Evolutionary conservation across 2,113 vertebrate genomes (phyloP).

Genomic region (Symphodus melops): DNA sequence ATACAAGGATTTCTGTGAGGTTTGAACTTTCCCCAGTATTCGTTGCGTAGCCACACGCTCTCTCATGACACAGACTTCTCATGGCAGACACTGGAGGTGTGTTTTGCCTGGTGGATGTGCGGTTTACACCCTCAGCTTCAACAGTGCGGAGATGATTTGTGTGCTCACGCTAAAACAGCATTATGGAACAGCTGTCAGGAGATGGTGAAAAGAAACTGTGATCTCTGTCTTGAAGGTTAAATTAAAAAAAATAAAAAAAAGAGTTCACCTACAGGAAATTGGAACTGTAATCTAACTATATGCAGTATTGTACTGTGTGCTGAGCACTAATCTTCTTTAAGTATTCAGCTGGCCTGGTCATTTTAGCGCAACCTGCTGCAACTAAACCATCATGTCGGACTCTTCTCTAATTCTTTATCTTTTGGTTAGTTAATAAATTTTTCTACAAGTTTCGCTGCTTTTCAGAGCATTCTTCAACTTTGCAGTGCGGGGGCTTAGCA

Average conservation of each 20-base stretch:
- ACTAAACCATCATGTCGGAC: neutral
- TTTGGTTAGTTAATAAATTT: slow-evolving; percentile 2
- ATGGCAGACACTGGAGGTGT: too few relatives aligned
- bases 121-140: neutral
- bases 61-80: too few relatives aligned
- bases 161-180: slow-evolving; percentile 6
- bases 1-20: too few relatives aligned
- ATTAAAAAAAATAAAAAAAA: too few relatives aligned
- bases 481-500: slow-evolving; percentile 17
- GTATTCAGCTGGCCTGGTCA: neutral
- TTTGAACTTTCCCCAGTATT: too few relatives aligned
- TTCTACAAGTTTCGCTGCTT: neutral
- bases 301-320: slow-evolving; percentile 1
- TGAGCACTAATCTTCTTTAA: neutral
- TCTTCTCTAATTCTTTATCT: neutral
- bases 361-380: neutral
- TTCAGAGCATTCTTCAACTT: neutral
- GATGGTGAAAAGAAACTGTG: neutral
- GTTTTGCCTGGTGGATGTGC: too few relatives aligned
- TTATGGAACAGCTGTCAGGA: slow-evolving; percentile 4
- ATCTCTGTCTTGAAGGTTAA: neutral
- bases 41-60: too few relatives aligned
- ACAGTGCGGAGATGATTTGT: slow-evolving; percentile 8
- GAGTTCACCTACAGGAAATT: slow-evolving; percentile 4
- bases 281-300: slow-evolving; percentile 2